These are phyloP conservation scores for Chunga burmeisteri DNA, from an alignment of 2,113 vertebrate genomes.

Conservation along the genomic window DNA sequence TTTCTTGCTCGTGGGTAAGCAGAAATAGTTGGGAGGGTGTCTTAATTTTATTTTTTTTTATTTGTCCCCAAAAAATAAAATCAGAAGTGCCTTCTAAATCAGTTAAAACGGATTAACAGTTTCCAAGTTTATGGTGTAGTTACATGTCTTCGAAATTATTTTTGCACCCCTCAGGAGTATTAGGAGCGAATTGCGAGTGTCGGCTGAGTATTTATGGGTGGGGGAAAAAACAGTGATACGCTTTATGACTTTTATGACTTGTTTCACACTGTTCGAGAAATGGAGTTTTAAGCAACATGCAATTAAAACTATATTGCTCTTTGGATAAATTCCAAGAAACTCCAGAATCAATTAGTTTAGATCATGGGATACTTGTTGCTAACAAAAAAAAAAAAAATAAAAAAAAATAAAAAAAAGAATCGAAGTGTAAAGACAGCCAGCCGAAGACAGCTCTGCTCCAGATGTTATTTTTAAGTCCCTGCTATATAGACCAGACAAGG, in stretches of 20 bases:
- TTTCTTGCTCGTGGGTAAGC: background rate
- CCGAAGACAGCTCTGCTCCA: background rate
- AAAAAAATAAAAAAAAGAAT: background rate
- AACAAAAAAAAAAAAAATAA: background rate
- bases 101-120: constrained; percentile 42
- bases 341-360: constrained; percentile 63
- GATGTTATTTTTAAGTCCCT: background rate
- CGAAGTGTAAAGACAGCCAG: background rate
- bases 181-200: constrained; percentile 28
- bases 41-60: background rate
- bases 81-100: background rate
- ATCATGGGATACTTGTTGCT: constrained; percentile 72
- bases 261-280: constrained; percentile 72
- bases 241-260: constrained; percentile 70
- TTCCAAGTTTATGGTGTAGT: constrained; percentile 37
- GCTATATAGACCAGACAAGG: background rate
- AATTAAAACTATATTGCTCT: constrained; percentile 68
- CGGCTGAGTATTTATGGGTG: constrained; percentile 25
- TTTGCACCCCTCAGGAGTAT: constrained; percentile 40
- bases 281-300: constrained; percentile 73
- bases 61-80: background rate
- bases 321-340: constrained; percentile 69
- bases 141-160: constrained; percentile 16
- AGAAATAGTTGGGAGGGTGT: background rate
- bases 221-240: background rate